Evolutionary conservation across 2,797 vertebrate genomes (phyloP).

Genomic region (Botia almorhae): DNA sequence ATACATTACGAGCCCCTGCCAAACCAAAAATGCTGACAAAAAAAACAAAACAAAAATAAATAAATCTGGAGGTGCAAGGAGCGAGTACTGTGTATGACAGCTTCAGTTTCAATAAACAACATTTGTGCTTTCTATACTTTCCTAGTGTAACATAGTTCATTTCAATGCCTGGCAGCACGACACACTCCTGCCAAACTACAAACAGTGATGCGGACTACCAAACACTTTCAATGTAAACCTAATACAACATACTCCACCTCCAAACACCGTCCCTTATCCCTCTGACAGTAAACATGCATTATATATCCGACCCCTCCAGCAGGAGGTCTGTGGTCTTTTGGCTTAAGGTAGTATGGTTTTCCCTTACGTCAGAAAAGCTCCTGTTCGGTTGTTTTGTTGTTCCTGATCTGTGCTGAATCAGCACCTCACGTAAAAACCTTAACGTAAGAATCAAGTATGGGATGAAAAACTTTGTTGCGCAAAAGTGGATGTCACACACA

Average conservation of each 20-base stretch:
- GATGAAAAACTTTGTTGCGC: slow-evolving; percentile 58
- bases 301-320: slow-evolving; percentile 48
- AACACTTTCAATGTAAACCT: slow-evolving; percentile 52
- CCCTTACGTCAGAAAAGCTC: slow-evolving; percentile 49
- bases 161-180: slow-evolving; percentile 13
- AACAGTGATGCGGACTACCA: slow-evolving; percentile 42
- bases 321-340: slow-evolving; percentile 61
- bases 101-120: slow-evolving; percentile 13
- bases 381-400: slow-evolving; percentile 24
- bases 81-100: slow-evolving; percentile 39
- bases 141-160: slow-evolving; percentile 13
- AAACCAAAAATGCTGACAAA: background rate
- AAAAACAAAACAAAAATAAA: slow-evolving; percentile 4
- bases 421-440: slow-evolving; percentile 59
- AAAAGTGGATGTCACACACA: slow-evolving; percentile 56
- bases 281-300: slow-evolving; percentile 60
- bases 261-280: slow-evolving; percentile 36
- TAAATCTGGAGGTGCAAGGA: slow-evolving; percentile 38
- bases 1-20: background rate
- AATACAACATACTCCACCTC: slow-evolving; percentile 47
- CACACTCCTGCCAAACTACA: slow-evolving; percentile 25
- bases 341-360: slow-evolving; percentile 64
- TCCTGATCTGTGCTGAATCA: slow-evolving; percentile 57
- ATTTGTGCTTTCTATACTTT: slow-evolving; percentile 55
- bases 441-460: slow-evolving; percentile 60